Conservation (phyloP, 1,140 invertebrate genomes). For the Ostrea edulis region DNA sequence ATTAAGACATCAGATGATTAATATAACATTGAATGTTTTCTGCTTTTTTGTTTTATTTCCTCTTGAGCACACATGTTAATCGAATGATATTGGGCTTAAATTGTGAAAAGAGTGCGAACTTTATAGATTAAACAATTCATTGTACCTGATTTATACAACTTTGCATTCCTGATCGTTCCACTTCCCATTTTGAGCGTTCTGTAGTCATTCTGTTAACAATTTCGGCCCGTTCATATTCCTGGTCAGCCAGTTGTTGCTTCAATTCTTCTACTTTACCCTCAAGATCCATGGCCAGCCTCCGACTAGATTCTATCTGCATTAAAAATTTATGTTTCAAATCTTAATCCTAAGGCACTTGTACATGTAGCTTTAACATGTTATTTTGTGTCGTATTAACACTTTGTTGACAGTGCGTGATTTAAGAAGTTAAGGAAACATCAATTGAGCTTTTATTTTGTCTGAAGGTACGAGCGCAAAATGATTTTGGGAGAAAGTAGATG, state of each 20-base stretch:
- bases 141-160: constrained; percentile 94
- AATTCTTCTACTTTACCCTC: constrained; percentile 83
- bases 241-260: constrained; percentile 89
- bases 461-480: not conserved
- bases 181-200: constrained; percentile 91
- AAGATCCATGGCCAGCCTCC: constrained; percentile 78
- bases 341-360: not conserved
- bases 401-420: too few relatives aligned
- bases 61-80: too few relatives aligned
- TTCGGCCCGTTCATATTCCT: constrained; percentile 94
- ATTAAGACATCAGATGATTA: too few relatives aligned
- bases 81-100: too few relatives aligned
- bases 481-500: not conserved
- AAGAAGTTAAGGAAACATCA: too few relatives aligned
- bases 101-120: too few relatives aligned
- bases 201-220: constrained; percentile 93
- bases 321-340: not conserved
- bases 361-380: too few relatives aligned
- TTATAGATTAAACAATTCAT: not conserved
- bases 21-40: too few relatives aligned
- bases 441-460: too few relatives aligned
- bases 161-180: constrained; percentile 93
- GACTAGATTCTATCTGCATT: constrained; percentile 67
- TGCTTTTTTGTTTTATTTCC: too few relatives aligned
- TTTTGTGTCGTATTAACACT: too few relatives aligned